Evolutionary conservation across 2,888 invertebrate genomes (phyloP).

Genomic region (Gasteruption jaculator): DNA sequence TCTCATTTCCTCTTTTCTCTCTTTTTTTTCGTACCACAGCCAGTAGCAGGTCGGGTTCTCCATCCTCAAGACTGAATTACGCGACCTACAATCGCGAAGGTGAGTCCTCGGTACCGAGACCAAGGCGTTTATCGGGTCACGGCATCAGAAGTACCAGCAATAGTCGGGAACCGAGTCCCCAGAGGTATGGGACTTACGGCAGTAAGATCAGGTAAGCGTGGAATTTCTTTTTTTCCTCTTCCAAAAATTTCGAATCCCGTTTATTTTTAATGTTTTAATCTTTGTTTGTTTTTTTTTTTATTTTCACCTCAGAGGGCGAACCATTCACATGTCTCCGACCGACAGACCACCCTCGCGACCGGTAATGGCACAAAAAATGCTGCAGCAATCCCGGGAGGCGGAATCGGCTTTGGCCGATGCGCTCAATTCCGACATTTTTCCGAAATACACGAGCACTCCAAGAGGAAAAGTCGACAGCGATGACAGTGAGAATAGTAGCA

Average conservation of each 20-base stretch:
- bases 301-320: constrained; percentile 36
- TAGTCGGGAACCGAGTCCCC: constrained; percentile 54
- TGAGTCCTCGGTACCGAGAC: constrained; percentile 53
- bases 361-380: constrained; percentile 74
- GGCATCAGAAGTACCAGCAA: constrained; percentile 46
- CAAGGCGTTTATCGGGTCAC: constrained; percentile 64
- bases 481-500: constrained; percentile 92
- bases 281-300: constrained; percentile 7
- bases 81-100: constrained; percentile 61
- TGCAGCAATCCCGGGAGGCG: constrained; percentile 84
- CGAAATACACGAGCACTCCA: constrained; percentile 41
- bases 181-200: constrained; percentile 45
- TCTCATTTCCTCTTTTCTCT: constrained; percentile 19
- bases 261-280: constrained; percentile 5
- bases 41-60: constrained; percentile 89
- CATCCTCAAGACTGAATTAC: constrained; percentile 79
- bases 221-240: neutral
- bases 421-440: constrained; percentile 50
- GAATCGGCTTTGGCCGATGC: constrained; percentile 78
- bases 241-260: neutral
- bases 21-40: constrained; percentile 56
- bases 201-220: constrained; percentile 39
- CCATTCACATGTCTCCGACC: constrained; percentile 49
- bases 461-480: constrained; percentile 62
- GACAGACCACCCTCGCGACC: constrained; percentile 58